A percentile compares a stretch with the other conserved stretches of the same genome.
Evolutionary conservation across 1,140 invertebrate species (phyloP).

Genomic region (Cotesia chilonis): DNA sequence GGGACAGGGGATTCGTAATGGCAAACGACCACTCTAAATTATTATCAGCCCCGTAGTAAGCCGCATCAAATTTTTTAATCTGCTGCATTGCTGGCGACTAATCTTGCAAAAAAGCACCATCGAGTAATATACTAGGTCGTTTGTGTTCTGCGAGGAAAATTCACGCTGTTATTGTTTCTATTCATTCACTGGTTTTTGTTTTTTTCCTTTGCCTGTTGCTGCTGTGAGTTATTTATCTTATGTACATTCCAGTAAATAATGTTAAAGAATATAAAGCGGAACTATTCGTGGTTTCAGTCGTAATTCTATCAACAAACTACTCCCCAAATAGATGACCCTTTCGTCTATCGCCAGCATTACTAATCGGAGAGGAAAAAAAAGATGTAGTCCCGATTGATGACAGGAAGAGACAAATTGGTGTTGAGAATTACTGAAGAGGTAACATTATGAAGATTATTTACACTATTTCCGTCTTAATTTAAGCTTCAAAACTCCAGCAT

Average conservation of each 20-base stretch:
- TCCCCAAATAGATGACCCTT: neutral
- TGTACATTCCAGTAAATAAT: neutral
- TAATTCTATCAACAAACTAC: neutral
- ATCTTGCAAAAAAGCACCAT: no score
- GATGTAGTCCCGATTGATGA: constrained; percentile 35
- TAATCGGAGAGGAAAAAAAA: neutral
- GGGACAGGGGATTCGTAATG: constrained; percentile 34
- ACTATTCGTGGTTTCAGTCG: neutral
- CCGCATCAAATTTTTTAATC: neutral
- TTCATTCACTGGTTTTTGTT: neutral
- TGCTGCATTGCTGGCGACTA: no score
- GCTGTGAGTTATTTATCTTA: neutral
- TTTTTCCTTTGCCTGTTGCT: neutral
- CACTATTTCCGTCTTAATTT: constrained; percentile 16
- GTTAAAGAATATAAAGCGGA: neutral
- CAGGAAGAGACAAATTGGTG: constrained; percentile 45
- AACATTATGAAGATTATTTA: neutral
- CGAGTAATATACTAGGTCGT: no score
- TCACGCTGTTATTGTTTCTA: no score
- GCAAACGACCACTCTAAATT: constrained; percentile 41
- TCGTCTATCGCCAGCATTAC: neutral
- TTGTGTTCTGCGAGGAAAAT: no score
- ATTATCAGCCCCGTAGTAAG: constrained; percentile 36
- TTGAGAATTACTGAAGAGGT: constrained; percentile 28
- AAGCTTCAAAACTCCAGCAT: constrained; percentile 12